Base-by-base conservation (phyloP, 2,797 vertebrate genomes). In the Sternotherus odoratus region DNA sequence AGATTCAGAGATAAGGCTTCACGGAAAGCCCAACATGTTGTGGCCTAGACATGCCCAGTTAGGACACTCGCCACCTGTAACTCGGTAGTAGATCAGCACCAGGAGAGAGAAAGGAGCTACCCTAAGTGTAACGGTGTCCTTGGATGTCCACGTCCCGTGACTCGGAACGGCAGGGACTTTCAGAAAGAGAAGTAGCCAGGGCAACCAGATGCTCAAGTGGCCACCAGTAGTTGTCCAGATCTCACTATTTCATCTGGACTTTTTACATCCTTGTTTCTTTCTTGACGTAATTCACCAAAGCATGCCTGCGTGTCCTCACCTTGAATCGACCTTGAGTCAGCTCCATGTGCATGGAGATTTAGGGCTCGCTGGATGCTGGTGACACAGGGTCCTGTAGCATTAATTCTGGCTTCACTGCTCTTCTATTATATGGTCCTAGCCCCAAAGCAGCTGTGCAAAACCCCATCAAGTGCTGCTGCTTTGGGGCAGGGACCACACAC, bases 51-150 rank as follows among this genome's bases (percentile, higher is more conserved):
- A 66, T 53, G 11, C 10, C 7, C 92, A 92, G 92, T 82, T 93
- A 90, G 77, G 75, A 86, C 82, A 94, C 82, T 91, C 46, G 12
- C 19, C 82, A 78, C 92, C 84, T 87, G 92, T 90, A 91, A 87
- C 90, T 92, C 77, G 87, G 87, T 83, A 95, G 86, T 82, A 94
- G 90, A 92, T 87, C 88, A 90, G 57, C 28, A 33, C 75, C 57
- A 75, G 84, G 87, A 86, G 81, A 24, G 0, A 81, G 53, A 92
- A 75, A 78, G 86, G 80, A 28, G 57, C 77, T 66, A 24, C 21
- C 85, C 51, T 94, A 60, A 33, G 30, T 33, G 57, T 33, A 19
- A 23, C 19, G 23, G n/a, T 69, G 63, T 23, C n/a, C 43, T 28
- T 46, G 13, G 8, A 46, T 46, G 43, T 28, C 66, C 2, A 77